phyloP scores from a whole-genome alignment of 2,888 invertebrate genomes.

The Phrixothrix hirtus region DNA sequence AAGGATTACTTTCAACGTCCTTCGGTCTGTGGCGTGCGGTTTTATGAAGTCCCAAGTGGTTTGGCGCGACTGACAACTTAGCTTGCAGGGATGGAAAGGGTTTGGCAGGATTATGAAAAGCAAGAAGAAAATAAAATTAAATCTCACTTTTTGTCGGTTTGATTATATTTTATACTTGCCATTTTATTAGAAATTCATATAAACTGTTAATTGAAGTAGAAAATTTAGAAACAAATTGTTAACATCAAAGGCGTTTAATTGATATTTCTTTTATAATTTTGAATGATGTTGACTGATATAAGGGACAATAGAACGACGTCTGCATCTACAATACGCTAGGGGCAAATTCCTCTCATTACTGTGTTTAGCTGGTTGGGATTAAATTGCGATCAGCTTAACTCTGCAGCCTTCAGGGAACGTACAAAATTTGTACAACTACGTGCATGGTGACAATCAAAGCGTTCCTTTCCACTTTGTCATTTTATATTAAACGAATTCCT shows the following conservation, averaged over 20 bases:
- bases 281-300: slow-evolving; percentile 18
- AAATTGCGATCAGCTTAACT: slow-evolving; percentile 23
- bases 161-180: neutral
- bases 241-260: slow-evolving; percentile 6
- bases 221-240: neutral
- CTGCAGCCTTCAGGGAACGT: slow-evolving; percentile 11
- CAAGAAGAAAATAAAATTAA: too few species aligned
- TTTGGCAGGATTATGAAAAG: slow-evolving; percentile 16
- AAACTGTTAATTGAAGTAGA: neutral
- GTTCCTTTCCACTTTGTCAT: neutral
- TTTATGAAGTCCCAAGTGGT: slow-evolving; percentile 27
- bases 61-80: slow-evolving; percentile 24
- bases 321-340: slow-evolving; percentile 20
- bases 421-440: slow-evolving; percentile 17
- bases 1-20: slow-evolving; percentile 41
- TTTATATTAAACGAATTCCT: slow-evolving; percentile 8
- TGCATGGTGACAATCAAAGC: slow-evolving; percentile 9
- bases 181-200: neutral
- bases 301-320: slow-evolving; percentile 20
- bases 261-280: slow-evolving; percentile 6
- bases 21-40: slow-evolving; percentile 37
- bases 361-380: slow-evolving; percentile 23
- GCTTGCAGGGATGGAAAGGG: slow-evolving; percentile 14
- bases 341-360: slow-evolving; percentile 25
- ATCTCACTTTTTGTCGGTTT: neutral